These are phyloP conservation scores for Crocallis elinguaria DNA, from an alignment of 2,888 invertebrate species.

Conservation along the genomic window DNA sequence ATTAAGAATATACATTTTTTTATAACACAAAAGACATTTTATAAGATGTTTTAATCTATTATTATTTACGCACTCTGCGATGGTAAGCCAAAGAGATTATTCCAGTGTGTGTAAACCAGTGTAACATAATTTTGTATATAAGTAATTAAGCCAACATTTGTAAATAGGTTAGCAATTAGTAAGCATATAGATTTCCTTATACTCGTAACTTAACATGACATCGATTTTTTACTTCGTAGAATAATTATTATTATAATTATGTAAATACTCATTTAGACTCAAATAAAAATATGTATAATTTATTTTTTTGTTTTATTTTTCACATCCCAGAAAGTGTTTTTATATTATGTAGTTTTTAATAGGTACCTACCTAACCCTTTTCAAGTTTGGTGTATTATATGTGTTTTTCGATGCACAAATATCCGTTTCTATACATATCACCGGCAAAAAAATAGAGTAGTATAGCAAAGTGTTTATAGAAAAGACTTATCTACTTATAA, in stretches of 20 bases:
- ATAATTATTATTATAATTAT: not conserved
- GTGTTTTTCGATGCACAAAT: too few species aligned
- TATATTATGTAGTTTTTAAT: too few species aligned
- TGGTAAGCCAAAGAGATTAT: conserved; percentile 72
- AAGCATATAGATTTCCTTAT: not conserved
- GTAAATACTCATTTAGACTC: conserved; percentile 1
- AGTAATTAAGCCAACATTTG: conserved; percentile 13
- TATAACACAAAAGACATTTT: not conserved
- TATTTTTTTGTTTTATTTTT: not conserved
- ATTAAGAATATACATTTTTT: too few species aligned
- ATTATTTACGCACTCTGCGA: conserved; percentile 53
- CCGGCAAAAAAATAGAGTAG: too few species aligned
- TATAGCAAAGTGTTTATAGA: too few species aligned
- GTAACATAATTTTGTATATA: conserved; percentile 39
- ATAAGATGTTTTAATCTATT: too few species aligned
- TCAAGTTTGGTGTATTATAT: too few species aligned
- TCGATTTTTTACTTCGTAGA: not conserved
- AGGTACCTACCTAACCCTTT: too few species aligned
- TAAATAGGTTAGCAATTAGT: not conserved
- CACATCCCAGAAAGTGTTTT: not conserved
- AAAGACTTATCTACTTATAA: too few species aligned
- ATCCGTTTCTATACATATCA: too few species aligned
- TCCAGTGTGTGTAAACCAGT: conserved; percentile 56
- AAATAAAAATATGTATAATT: not conserved
- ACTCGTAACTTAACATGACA: conserved; percentile 1